Evolutionary conservation across 1,140 invertebrate species (phyloP).

Genomic region (Trinorchestia longiramus): DNA sequence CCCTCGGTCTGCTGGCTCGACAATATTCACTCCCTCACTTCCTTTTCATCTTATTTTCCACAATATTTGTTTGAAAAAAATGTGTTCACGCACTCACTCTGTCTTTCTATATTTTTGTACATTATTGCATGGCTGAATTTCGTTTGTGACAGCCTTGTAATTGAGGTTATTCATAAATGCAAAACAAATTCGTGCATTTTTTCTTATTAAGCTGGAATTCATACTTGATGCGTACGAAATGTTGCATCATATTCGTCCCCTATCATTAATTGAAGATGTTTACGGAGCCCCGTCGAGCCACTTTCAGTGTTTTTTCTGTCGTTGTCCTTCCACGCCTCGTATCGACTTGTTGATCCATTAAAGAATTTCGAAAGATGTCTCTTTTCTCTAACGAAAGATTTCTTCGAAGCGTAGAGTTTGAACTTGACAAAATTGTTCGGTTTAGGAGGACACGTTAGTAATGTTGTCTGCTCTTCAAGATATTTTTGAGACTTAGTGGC

Average conservation of each 20-base stretch:
- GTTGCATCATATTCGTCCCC: no score
- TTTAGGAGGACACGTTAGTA: not conserved
- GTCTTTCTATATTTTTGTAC: not conserved
- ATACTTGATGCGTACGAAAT: no score
- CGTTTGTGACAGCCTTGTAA: no score
- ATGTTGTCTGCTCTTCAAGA: not conserved
- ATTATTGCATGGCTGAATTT: not conserved
- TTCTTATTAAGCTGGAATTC: no score
- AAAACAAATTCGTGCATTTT: no score
- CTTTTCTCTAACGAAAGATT: not conserved
- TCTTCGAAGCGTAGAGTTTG: not conserved
- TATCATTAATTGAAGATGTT: not conserved
- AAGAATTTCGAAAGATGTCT: not conserved
- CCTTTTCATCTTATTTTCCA: not conserved
- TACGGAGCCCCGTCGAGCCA: not conserved
- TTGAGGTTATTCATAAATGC: no score
- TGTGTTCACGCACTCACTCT: not conserved
- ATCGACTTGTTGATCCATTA: not conserved
- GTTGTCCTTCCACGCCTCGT: not conserved
- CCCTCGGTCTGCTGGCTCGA: not conserved
- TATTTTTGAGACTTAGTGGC: not conserved
- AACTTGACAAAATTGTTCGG: not conserved
- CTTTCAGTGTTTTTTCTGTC: not conserved
- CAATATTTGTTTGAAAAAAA: not conserved
- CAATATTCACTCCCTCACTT: not conserved